Evolutionary conservation across 2,113 vertebrate species (phyloP).

Genomic region (Myrmophylax atrothorax): DNA sequence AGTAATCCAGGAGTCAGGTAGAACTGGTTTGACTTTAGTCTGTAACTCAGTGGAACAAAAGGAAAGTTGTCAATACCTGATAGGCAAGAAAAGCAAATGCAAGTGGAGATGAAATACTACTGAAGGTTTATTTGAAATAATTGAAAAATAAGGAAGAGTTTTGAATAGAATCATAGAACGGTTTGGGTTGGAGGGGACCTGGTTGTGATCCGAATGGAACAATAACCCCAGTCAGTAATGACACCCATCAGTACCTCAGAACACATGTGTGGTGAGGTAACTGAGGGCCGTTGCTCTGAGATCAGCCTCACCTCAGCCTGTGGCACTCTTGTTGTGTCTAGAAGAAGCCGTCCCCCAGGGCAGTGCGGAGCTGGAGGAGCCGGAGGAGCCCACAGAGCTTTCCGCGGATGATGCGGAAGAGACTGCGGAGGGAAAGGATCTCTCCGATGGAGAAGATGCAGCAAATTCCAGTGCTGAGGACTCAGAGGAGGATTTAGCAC

Average conservation of each 20-base stretch:
- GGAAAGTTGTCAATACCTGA: not conserved
- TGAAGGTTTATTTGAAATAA: not conserved
- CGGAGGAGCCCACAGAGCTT: constrained; percentile 48
- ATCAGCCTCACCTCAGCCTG: not conserved
- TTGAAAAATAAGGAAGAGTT: not conserved
- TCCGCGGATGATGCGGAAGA: not conserved
- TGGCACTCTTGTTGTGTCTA: constrained; percentile 15
- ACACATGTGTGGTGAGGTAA: not conserved
- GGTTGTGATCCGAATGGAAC: not conserved
- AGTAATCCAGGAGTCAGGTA: not conserved
- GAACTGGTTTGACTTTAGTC: not conserved
- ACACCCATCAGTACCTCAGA: not conserved
- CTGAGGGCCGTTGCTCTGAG: not conserved
- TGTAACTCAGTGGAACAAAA: not conserved
- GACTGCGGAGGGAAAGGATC: constrained; percentile 53
- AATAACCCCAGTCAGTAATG: not conserved
- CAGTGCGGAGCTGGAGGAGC: constrained; percentile 41
- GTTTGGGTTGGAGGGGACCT: not conserved
- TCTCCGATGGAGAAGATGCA: constrained; percentile 65
- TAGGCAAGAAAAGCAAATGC: not conserved
- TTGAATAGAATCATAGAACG: not conserved
- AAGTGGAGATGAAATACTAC: not conserved
- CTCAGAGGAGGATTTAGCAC: constrained; percentile 67
- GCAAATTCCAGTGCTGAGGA: constrained; percentile 41
- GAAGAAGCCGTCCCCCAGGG: constrained; percentile 66